Evolutionary conservation across 2,113 vertebrate genomes (phyloP).

Genomic region (Gallinago jamesoni): DNA sequence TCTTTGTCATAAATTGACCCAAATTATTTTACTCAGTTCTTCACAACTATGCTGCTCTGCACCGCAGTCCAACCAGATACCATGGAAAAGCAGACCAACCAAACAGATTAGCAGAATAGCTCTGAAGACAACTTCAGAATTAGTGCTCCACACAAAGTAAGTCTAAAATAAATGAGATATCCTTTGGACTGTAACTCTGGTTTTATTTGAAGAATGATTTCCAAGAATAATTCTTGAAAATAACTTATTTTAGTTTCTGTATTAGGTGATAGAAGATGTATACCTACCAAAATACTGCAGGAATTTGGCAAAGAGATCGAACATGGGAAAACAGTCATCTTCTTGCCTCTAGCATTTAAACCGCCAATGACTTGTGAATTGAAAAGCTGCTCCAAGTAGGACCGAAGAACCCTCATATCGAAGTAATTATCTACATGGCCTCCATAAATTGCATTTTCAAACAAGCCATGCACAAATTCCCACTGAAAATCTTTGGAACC

Average conservation of each 20-base stretch:
- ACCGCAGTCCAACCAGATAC: background rate
- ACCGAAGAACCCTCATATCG: slow-evolving; percentile 91
- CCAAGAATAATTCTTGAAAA: background rate
- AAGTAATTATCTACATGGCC: slow-evolving; percentile 93
- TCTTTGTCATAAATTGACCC: background rate
- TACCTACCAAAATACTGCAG: slow-evolving; percentile 89
- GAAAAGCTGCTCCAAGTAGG: slow-evolving; percentile 95
- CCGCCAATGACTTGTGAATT: slow-evolving; percentile 76
- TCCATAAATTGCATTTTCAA: slow-evolving; percentile 96
- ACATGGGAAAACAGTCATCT: slow-evolving; percentile 76
- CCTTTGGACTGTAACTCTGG: background rate
- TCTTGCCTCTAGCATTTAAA: slow-evolving; percentile 75
- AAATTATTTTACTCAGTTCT: background rate
- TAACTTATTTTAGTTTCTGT: background rate
- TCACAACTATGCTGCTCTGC: background rate
- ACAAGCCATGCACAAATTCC: slow-evolving; percentile 92
- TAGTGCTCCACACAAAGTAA: background rate
- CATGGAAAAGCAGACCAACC: background rate
- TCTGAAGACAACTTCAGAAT: background rate
- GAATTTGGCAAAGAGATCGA: slow-evolving; percentile 87
- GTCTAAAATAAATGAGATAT: background rate
- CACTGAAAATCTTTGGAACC: slow-evolving; percentile 87
- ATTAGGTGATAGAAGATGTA: background rate
- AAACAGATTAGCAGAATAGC: background rate
- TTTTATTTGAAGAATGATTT: background rate